Percentiles rank a stretch among this genome's conserved stretches.
Conservation (phyloP, 92 coral and sea anemone species). For the Pocillopora grandis region DNA sequence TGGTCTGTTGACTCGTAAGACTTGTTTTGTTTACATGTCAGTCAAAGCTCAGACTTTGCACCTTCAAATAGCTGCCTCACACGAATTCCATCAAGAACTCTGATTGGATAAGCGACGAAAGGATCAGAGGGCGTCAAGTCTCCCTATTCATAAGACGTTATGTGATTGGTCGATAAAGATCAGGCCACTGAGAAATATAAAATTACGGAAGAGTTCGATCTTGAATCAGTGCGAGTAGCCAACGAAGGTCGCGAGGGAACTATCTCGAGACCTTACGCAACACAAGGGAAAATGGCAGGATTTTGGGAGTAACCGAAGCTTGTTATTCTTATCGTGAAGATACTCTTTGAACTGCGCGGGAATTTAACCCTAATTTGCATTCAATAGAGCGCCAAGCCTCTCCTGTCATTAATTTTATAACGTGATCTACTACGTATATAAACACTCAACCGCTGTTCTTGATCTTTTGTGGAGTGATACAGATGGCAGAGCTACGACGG, state of each 20-base stretch:
- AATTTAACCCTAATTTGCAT: not conserved
- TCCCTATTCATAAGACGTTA: not conserved
- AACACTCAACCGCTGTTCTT: not conserved
- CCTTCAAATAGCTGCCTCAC: not conserved
- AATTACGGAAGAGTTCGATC: not conserved
- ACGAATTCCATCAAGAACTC: not conserved
- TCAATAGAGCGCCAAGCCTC: not conserved
- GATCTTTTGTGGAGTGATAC: slow-evolving; percentile 3
- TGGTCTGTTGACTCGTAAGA: not conserved
- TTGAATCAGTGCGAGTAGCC: no score
- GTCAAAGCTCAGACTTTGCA: slow-evolving; percentile 44
- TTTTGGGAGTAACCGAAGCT: not conserved
- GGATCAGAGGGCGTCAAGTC: not conserved
- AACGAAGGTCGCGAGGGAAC: not conserved
- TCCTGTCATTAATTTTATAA: not conserved
- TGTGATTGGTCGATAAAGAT: slow-evolving; percentile 34
- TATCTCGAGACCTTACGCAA: not conserved
- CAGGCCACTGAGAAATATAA: slow-evolving; percentile 23
- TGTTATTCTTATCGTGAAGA: not conserved
- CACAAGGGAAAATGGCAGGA: not conserved
- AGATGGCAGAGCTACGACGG: slow-evolving; percentile 41
- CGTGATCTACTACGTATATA: not conserved
- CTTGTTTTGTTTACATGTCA: not conserved
- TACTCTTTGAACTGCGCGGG: not conserved
- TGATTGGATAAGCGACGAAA: slow-evolving; percentile 33